Percentiles rank a stretch among this genome's conserved stretches.
Conservation (phyloP, 64 coral and sea anemone genomes). For the Actinia tenebrosa region DNA sequence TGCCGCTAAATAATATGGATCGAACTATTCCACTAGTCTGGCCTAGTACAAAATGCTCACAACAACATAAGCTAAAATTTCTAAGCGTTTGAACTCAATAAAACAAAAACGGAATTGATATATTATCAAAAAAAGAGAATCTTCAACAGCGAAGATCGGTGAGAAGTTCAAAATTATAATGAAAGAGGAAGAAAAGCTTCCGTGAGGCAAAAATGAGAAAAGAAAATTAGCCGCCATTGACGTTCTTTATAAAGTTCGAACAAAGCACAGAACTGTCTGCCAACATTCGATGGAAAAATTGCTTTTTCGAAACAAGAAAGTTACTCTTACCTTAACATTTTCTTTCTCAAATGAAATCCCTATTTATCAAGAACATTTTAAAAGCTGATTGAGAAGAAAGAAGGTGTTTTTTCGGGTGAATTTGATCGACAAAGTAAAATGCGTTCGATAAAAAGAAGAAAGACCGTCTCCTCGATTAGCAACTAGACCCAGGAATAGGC, state of each 20-base stretch:
- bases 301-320: not conserved
- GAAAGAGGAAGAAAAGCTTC: not conserved
- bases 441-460: not conserved
- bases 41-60: not conserved
- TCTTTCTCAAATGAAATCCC: not conserved
- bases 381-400: not conserved
- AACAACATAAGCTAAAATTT: not conserved
- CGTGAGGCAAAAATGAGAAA: not conserved
- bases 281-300: not conserved
- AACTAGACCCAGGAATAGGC: not conserved
- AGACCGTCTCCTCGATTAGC: not conserved
- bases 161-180: not conserved
- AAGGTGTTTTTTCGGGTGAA: not conserved
- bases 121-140: not conserved
- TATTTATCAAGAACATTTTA: not conserved
- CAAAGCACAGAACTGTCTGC: not conserved
- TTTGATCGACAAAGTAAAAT: not conserved
- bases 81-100: not conserved
- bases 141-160: not conserved
- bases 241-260: not conserved
- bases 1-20: not conserved
- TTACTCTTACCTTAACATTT: constrained; percentile 9
- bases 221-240: not conserved
- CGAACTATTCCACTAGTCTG: not conserved
- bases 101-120: not conserved